phyloP scores from a whole-genome alignment of 1,140 invertebrate species.

The Rhyzopertha dominica region DNA sequence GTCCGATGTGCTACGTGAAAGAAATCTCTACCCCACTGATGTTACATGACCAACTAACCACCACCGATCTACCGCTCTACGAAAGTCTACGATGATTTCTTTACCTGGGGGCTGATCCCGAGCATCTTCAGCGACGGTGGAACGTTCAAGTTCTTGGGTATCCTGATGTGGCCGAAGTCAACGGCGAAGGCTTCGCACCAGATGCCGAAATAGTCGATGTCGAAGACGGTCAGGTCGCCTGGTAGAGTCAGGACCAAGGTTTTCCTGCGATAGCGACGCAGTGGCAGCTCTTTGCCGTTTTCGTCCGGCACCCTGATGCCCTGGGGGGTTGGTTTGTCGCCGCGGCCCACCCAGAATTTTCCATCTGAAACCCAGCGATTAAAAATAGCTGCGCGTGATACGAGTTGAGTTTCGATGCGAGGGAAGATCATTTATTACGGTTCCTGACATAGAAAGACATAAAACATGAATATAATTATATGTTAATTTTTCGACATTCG shows the following conservation, averaged over 20 bases:
- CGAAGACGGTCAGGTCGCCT: conserved; percentile 72
- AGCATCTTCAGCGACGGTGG: conserved; percentile 90
- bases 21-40: no score
- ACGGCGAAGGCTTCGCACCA: conserved; percentile 87
- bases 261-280: conserved; percentile 74
- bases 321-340: conserved; percentile 68
- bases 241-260: conserved; percentile 83
- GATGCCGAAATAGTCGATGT: conserved; percentile 79
- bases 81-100: no score
- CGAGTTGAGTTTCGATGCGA: no score
- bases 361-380: conserved; percentile 63
- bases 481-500: no score
- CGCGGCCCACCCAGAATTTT: conserved; percentile 85
- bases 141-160: conserved; percentile 69
- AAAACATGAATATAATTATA: no score
- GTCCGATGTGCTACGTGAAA: no score
- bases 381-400: no score
- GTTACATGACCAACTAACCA: no score
- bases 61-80: no score
- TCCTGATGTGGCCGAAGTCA: conserved; percentile 80
- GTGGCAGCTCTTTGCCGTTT: conserved; percentile 75
- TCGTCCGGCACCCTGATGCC: conserved; percentile 81
- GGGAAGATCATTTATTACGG: no score
- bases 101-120: conserved; percentile 87
- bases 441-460: no score